phyloP scores from a whole-genome alignment of 1,140 invertebrate genomes.

The Papilio polytes region DNA sequence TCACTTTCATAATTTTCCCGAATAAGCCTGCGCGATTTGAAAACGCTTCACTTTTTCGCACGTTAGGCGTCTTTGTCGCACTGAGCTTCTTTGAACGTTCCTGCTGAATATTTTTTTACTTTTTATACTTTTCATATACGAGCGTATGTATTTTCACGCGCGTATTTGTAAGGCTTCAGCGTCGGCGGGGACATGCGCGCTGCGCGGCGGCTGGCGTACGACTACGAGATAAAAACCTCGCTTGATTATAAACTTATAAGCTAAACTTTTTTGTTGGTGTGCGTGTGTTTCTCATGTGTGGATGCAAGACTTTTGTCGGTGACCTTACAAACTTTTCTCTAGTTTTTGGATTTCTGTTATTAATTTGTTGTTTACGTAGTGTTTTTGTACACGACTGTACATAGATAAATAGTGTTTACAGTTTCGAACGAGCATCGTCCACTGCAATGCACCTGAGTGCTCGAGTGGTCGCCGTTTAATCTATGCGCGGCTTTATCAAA shows the following conservation, averaged over 20 bases:
- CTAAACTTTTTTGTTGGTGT: conserved; percentile 81
- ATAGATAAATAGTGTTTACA: background rate
- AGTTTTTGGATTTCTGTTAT: conserved; percentile 41
- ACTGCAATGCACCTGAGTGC: conserved; percentile 66
- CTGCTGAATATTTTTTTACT: conserved; percentile 54
- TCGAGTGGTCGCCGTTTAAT: conserved; percentile 70
- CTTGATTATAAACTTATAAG: conserved; percentile 83
- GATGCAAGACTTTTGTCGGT: conserved; percentile 64
- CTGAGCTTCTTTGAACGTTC: conserved; percentile 57
- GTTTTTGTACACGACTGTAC: conserved; percentile 16
- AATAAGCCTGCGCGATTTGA: conserved; percentile 61
- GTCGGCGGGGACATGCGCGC: conserved; percentile 69
- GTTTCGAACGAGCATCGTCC: conserved; percentile 41
- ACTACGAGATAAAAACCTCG: conserved; percentile 82
- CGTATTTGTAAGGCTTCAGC: conserved; percentile 66
- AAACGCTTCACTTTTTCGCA: conserved; percentile 65
- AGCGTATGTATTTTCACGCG: conserved; percentile 67
- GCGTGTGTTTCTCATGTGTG: conserved; percentile 68
- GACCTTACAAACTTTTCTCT: conserved; percentile 74
- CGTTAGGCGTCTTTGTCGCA: conserved; percentile 59
- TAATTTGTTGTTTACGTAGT: conserved; percentile 11
- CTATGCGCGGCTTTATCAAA: conserved; percentile 77
- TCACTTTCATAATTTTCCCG: conserved; percentile 79
- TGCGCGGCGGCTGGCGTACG: conserved; percentile 72
- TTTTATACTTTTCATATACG: conserved; percentile 63